Evolutionary conservation across 2,888 invertebrate genomes (phyloP).

Genomic region (Craniophora ligustri): DNA sequence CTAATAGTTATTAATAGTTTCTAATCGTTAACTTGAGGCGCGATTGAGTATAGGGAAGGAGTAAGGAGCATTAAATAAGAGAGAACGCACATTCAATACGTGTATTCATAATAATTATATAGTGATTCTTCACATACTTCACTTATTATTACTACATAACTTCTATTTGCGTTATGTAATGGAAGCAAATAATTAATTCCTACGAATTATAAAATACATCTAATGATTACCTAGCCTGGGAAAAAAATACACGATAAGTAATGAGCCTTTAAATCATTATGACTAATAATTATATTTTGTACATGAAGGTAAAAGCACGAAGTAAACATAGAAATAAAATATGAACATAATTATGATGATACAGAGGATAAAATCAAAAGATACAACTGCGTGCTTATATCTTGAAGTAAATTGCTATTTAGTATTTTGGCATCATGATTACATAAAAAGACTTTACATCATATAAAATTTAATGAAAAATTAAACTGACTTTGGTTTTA

Average conservation of each 20-base stretch:
- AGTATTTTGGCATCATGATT: constrained; percentile 12
- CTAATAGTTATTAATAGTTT: too few species aligned
- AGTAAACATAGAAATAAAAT: background rate
- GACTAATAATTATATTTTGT: constrained; percentile 26
- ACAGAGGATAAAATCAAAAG: background rate
- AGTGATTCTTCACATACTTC: constrained; percentile 46
- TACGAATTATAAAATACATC: constrained; percentile 47
- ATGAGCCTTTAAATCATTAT: constrained; percentile 16
- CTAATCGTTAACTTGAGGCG: too few species aligned
- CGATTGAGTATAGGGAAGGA: background rate
- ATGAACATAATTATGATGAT: background rate
- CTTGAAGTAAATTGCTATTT: background rate
- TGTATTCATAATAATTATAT: constrained; percentile 4
- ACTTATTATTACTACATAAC: too few species aligned
- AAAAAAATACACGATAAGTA: constrained; percentile 22
- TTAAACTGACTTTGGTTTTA: constrained; percentile 25
- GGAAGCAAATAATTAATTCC: constrained; percentile 39
- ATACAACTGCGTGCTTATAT: background rate
- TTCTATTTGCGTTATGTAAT: constrained; percentile 44
- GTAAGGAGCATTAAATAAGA: background rate
- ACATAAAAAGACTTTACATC: background rate
- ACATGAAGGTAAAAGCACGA: constrained; percentile 25
- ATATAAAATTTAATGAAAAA: too few species aligned
- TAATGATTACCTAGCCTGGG: constrained; percentile 10
- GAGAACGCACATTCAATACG: background rate